Evolutionary conservation across 2,797 vertebrate genomes (phyloP).

Genomic region (Leptodactylus fallax): DNA sequence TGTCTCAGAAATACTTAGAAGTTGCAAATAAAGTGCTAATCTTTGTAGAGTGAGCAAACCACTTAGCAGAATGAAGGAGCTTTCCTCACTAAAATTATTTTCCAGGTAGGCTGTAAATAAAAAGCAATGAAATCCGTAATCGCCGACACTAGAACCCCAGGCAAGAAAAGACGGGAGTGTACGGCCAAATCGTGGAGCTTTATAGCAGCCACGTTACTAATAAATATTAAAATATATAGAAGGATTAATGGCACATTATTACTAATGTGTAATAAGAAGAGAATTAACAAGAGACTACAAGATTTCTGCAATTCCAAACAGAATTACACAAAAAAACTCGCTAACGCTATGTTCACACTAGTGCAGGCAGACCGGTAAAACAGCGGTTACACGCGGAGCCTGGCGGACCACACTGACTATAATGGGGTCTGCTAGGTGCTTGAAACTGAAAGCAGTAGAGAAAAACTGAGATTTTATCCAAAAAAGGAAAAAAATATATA

Average conservation of each 20-base stretch:
- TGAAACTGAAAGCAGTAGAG: no score
- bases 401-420: no score
- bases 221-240: not conserved
- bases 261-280: not conserved
- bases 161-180: not conserved
- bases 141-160: not conserved
- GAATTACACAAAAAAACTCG: no score
- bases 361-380: no score
- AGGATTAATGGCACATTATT: no score
- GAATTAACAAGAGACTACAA: not conserved
- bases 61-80: not conserved
- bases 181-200: not conserved
- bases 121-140: not conserved
- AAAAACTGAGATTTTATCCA: no score
- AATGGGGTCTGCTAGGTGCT: no score
- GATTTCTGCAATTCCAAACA: not conserved
- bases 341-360: no score
- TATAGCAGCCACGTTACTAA: no score
- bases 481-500: no score
- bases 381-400: no score
- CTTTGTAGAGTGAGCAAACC: not conserved
- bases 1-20: not conserved
- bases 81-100: not conserved
- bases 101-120: not conserved
- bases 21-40: constrained; percentile 10